Evolutionary conservation across 2,888 invertebrate species (phyloP), one percentile per base, ranked within the genome.

Genomic region (Tryphoninae sp.): DNA sequence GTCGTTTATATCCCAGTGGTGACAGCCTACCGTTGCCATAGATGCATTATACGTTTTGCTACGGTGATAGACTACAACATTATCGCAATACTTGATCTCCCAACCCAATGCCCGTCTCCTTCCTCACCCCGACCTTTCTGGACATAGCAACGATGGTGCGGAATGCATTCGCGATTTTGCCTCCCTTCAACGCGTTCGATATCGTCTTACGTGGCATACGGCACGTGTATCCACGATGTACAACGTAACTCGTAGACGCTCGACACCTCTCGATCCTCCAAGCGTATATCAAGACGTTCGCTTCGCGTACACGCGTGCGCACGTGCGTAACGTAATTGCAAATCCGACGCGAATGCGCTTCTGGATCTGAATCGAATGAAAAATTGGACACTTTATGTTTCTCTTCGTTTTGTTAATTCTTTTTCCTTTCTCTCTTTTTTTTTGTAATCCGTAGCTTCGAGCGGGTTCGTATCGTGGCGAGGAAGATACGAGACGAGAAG

Each of bases 1-100:
- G 82, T 88, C 89, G 88, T 89, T 91, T 90, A 90, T 90, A 89
- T 90, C 90, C 33, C 86, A 89, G 90, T 87, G 89, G 89, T 90
- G 90, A 90, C 90, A 89, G 87, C 85, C 86, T 86, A 86, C 85
- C 86, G 87, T 88, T 86, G 88, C 89, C 88, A 87, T 88, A 86
- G 87, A 80, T 86, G 81, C 85, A 85, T 71, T 55, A 86, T 86
- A 89, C 84, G 87, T 86, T 86, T 88, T 85, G 87, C 84, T 64
- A 83, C 80, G 75, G 83, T 84, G 86, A 87, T 86, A 87, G 85
- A 84, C 84, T 85, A 85, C 87, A 77, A 87, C 84, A 77, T 33
- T 33, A 33, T 84, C 84, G 82, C 84, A 40, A 61, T 45, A 22
- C 42, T 33, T 67, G 19, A 73, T 69, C 68, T 73, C 76, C 49